Base-by-base conservation (phyloP, 2,113 vertebrate genomes). In the Chaenogobius annularis region DNA sequence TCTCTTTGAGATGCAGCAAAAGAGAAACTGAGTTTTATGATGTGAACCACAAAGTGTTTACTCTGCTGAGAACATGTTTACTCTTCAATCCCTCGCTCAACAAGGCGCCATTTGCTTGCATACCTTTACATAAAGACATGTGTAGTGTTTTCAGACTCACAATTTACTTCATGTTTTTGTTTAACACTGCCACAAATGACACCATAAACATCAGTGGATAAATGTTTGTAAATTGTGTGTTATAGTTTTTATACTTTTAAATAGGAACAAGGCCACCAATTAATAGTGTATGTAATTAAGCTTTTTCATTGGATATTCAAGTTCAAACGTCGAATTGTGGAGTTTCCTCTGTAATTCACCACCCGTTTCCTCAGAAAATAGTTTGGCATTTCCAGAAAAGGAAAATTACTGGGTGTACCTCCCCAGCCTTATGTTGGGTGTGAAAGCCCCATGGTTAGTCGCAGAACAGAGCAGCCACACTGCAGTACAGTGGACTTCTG, bases 401-500 rank as follows among this genome's bases (percentile, higher is more conserved):
- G 92, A 92, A 92, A 94, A 92, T 88, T 92, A 91, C 90, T 80
- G 89, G 86, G 85, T 73, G 74, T 73, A 85, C 80, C 86, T 80
- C 81, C 76, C 40, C 73, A 64, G 54, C 64, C 71, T 70, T 65
- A 65, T 69, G 82, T 70, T 54, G 79, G 80, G 85, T 79, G 80
- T 90, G 79, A 90, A 90, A 82, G 81, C 80, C 77, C 81, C 80
- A 85, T 77, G 79, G 78, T 84, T 78, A 85, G 82, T 46, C 77
- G 73, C 86, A 75, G 85, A 88, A 91, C 87, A 88, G 83, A 89
- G 80, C 69, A 37, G 73, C 79, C 65, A 71, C 82, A 87, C 66
- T 77, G 87, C 87, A n/a, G 61, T 73, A 85, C 81, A 90, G 85
- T 82, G 7, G 26, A 56, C 80, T 74, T 86, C 89, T 90, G 91